Evolutionary conservation across 2,113 vertebrate genomes (phyloP), one percentile per base, ranked within the genome.

Genomic region (Myiozetetes cayanensis): DNA sequence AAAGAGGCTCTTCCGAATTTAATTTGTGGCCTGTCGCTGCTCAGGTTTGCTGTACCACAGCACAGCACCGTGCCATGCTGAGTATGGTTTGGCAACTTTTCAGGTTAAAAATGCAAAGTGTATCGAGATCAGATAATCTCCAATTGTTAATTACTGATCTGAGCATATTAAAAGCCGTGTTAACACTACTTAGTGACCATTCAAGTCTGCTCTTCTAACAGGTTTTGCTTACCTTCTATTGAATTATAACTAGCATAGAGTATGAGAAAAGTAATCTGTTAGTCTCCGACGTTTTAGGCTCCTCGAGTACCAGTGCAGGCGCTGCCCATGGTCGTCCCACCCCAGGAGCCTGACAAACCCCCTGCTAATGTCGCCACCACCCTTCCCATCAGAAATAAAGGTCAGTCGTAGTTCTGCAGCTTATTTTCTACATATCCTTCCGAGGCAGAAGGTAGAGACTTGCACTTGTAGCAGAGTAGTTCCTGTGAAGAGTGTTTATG

Each of bases 291-390:
- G 1, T 97, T 97, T 93, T 98, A 99, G 99, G 99, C 99, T 98
- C 99, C 99, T 97, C 98, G 99, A 97, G 99, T 99, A 97, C 99
- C 99, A 97, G 99, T 99, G 98, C 99, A 99, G 98, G 99, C 99
- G 97, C 98, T 99, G 94, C 99, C 99, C 96, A 99, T 99, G 99
- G 99, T 99, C 94, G 99, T 99, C 81, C 99, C 99, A 95, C 99
- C 99, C 89, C 99, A 99, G 97, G 99, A 99, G 97, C 99, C 99
- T 84, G 99, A 99, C 98, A 98, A 99, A 96, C 98, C 99, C 95
- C 99, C 99, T 96, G 99, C 99, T 96, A 99, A 98, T 96, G 98
- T 99, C 95, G 97, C 98, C 89, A 98, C 99, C 37, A 98, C 99
- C 93, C 98, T 99, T 97, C 99, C 99, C 68, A 98, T 99, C 97